Percentiles rank a stretch among this genome's conserved stretches.
phyloP scores from a whole-genome alignment of 1,140 invertebrate species.

The Brachionus paranguensis region DNA sequence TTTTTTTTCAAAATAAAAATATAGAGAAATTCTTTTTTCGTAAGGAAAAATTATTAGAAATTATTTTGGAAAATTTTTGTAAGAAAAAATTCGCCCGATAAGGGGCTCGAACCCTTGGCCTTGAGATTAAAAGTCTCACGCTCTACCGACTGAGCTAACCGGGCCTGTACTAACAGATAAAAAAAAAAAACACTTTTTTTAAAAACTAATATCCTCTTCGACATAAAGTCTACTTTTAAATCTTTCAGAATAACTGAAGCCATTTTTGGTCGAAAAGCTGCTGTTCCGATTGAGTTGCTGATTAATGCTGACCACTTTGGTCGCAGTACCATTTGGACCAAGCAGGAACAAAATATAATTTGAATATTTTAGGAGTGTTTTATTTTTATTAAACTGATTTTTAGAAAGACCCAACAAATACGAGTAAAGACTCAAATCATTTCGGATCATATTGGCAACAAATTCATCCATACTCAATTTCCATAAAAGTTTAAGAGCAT shows the following conservation, averaged over 20 bases:
- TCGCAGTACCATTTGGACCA: not conserved
- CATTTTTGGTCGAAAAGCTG: not conserved
- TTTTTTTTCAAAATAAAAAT: not conserved
- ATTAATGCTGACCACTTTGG: not conserved
- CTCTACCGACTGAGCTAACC: not conserved
- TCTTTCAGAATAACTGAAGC: not conserved
- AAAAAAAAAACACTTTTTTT: not conserved
- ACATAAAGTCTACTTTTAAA: not conserved
- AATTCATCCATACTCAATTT: slow-evolving; percentile 13
- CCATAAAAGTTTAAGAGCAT: not conserved
- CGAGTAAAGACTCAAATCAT: slow-evolving; percentile 28
- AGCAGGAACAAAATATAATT: slow-evolving; percentile 27
- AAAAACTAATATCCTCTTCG: not conserved
- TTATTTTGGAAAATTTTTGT: too few relatives aligned
- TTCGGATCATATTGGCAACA: not conserved
- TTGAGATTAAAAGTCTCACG: not conserved
- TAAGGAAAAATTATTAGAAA: not conserved
- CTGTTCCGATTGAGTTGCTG: not conserved
- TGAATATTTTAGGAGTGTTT: not conserved
- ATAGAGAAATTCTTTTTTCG: not conserved
- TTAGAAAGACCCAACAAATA: not conserved
- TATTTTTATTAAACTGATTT: slow-evolving; percentile 13
- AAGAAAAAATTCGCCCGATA: not conserved
- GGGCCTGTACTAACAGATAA: not conserved
- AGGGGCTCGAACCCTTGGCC: not conserved